Conservation (phyloP, 2,113 vertebrate species). For the Sinocyclocheilus rhinocerous region DNA sequence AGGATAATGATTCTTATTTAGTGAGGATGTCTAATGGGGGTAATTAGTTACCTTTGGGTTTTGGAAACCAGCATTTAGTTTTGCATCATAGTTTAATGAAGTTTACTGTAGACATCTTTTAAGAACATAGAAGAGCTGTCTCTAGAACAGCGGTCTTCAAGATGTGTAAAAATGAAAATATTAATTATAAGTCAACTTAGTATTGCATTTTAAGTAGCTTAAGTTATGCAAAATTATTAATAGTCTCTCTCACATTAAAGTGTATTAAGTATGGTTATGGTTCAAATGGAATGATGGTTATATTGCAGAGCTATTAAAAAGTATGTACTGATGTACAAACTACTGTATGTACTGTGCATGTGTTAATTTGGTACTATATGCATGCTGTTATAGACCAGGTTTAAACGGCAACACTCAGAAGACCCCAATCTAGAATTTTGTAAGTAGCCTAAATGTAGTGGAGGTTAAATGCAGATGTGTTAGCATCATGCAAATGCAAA, state of each 20-base stretch:
- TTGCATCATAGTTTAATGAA: not conserved
- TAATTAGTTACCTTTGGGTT: slow-evolving; percentile 13
- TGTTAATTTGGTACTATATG: not conserved
- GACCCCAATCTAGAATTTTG: no score
- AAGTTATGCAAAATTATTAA: not conserved
- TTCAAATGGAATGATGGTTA: not conserved
- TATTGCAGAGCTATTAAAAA: not conserved
- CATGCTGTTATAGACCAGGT: not conserved
- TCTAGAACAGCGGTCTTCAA: not conserved
- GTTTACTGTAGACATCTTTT: not conserved
- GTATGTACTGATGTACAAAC: not conserved
- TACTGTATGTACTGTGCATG: not conserved
- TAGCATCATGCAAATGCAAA: not conserved
- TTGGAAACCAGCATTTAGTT: not conserved
- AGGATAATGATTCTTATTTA: not conserved
- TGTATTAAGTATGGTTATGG: not conserved
- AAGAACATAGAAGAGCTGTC: not conserved
- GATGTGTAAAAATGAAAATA: not conserved
- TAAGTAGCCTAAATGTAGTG: not conserved
- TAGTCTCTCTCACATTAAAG: not conserved
- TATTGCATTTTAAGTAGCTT: not conserved
- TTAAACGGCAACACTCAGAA: not conserved
- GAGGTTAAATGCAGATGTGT: slow-evolving; percentile 21
- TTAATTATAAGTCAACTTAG: not conserved
- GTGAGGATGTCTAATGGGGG: not conserved